Evolutionary conservation across 2,888 invertebrate genomes (phyloP).

Genomic region (Biston stratarius): DNA sequence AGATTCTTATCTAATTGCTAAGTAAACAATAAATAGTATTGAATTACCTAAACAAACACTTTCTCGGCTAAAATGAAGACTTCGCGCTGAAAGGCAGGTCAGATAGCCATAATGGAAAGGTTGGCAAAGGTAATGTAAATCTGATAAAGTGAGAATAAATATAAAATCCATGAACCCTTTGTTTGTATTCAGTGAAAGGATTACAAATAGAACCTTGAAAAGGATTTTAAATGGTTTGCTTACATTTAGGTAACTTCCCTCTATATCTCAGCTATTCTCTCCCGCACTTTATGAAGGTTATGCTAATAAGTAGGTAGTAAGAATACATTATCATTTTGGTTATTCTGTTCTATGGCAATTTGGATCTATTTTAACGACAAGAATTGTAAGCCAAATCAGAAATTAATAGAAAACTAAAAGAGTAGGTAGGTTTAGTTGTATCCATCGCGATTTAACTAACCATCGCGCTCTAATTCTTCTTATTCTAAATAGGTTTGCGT

Average conservation of each 20-base stretch:
- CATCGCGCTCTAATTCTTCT: neutral
- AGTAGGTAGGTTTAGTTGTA: neutral
- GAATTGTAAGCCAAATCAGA: neutral
- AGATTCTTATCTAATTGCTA: conserved; percentile 1
- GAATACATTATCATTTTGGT: conserved; percentile 23
- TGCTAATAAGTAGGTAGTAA: conserved; percentile 26
- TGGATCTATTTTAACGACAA: neutral
- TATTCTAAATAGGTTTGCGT: no score
- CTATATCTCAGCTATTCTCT: conserved; percentile 33
- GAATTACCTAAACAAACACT: conserved; percentile 21
- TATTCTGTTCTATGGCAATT: conserved; percentile 16
- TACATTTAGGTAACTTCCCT: conserved; percentile 32
- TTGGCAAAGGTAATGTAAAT: conserved; percentile 40
- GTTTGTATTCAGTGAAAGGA: conserved; percentile 40
- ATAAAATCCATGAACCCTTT: conserved; percentile 39
- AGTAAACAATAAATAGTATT: conserved; percentile 17
- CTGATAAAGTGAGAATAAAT: conserved; percentile 40
- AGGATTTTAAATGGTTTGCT: conserved; percentile 40
- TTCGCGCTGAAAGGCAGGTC: conserved; percentile 23
- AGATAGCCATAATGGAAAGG: conserved; percentile 31
- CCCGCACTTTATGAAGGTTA: conserved; percentile 34
- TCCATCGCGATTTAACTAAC: neutral
- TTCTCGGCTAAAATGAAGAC: conserved; percentile 22
- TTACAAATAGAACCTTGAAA: conserved; percentile 38
- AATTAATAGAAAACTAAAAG: no score